Conservation (phyloP, 1,140 invertebrate species). For the Semibalanus balanoides region DNA sequence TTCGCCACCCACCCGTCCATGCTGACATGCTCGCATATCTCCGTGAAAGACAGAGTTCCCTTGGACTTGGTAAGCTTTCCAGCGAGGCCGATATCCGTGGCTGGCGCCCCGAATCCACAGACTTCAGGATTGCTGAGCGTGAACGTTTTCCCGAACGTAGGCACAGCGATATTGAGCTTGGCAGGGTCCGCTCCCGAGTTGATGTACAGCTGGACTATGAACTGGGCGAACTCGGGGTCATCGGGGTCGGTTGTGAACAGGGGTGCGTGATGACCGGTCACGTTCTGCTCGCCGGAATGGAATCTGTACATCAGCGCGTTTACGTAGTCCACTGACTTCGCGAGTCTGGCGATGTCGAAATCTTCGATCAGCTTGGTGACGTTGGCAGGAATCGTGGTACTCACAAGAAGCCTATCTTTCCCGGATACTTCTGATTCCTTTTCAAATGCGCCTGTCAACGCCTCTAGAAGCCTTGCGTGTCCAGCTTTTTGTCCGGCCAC, state of each 20-base stretch:
- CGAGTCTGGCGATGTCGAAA: not conserved
- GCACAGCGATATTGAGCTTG: not conserved
- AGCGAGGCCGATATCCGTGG: not conserved
- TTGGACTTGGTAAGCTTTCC: not conserved
- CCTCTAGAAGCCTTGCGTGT: not conserved
- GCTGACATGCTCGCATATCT: not conserved
- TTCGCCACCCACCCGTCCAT: not conserved
- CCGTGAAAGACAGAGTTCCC: not conserved
- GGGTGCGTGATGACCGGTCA: not conserved
- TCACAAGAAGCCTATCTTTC: not conserved
- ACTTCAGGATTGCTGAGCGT: not conserved
- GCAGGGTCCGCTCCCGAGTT: not conserved
- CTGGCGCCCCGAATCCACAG: not conserved
- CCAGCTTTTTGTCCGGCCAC: not conserved
- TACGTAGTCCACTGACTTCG: not conserved
- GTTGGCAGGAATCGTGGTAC: not conserved
- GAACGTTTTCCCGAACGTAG: not conserved
- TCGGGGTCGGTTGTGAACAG: not conserved
- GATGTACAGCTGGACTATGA: not conserved
- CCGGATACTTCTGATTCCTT: not conserved
- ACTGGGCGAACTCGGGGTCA: not conserved
- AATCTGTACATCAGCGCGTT: not conserved
- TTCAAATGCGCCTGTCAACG: not conserved
- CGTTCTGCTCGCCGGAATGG: not conserved
- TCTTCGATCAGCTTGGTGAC: not conserved